Evolutionary conservation across 2,888 invertebrate species (phyloP).

Genomic region (Octodonta nipae): DNA sequence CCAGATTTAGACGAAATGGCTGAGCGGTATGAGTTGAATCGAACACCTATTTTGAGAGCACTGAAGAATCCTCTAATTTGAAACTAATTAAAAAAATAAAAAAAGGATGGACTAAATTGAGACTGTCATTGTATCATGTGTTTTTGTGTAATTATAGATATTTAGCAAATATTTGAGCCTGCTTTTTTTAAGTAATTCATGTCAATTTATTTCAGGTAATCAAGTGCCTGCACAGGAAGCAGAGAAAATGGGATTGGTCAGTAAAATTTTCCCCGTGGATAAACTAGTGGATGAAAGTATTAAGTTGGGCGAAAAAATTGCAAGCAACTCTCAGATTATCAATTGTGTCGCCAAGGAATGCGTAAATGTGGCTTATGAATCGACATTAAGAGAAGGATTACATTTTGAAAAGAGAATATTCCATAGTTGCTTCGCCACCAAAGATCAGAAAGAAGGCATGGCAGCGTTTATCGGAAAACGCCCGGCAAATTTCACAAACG

Average conservation of each 20-base stretch:
- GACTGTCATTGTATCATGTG: no score
- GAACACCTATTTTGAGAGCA: no score
- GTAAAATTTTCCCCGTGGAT: constrained; percentile 79
- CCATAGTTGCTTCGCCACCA: constrained; percentile 90
- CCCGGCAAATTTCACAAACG: constrained; percentile 69
- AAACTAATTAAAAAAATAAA: no score
- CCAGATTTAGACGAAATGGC: no score
- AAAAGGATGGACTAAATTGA: no score
- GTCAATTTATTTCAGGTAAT: no score
- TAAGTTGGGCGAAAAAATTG: constrained; percentile 90
- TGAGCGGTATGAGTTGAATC: no score
- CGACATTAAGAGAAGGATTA: constrained; percentile 75
- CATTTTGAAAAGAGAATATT: constrained; percentile 80
- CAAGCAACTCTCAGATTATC: constrained; percentile 72
- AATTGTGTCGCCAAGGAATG: constrained; percentile 81
- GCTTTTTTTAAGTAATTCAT: no score
- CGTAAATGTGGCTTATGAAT: constrained; percentile 82
- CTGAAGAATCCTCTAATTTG: no score
- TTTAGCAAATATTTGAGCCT: no score
- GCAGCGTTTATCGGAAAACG: constrained; percentile 91
- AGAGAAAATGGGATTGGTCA: constrained; percentile 78
- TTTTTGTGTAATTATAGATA: no score
- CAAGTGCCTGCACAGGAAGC: constrained; percentile 85
- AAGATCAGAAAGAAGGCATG: constrained; percentile 96
- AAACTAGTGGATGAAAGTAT: constrained; percentile 76